A percentile compares a stretch with the other conserved stretches of the same genome.
Evolutionary conservation across 2,797 vertebrate genomes (phyloP).

Genomic region (Sciurus carolinensis): DNA sequence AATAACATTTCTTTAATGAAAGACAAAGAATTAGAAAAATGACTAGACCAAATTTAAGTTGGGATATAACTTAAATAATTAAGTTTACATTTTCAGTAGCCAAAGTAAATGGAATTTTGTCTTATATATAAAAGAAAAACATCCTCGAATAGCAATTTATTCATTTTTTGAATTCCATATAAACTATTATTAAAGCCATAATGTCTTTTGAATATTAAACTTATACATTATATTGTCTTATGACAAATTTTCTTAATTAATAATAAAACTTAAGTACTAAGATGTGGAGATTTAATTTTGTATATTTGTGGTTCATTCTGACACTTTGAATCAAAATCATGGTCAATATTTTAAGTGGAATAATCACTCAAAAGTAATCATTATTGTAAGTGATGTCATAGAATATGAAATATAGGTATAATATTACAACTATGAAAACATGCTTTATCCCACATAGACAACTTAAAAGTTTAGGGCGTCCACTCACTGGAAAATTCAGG

Average conservation of each 20-base stretch:
- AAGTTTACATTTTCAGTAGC: slow-evolving; percentile 57
- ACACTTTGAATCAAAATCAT: slow-evolving; percentile 43
- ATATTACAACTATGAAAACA: background rate
- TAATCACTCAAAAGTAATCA: background rate
- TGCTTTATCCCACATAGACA: background rate
- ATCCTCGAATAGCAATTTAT: background rate
- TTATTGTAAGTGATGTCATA: background rate
- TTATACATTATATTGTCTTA: background rate
- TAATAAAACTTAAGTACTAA: background rate
- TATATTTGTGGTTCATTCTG: slow-evolving; percentile 49
- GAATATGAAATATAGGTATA: background rate
- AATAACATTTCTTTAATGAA: background rate
- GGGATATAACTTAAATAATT: slow-evolving; percentile 8
- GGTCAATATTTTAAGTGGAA: background rate
- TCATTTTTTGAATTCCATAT: background rate
- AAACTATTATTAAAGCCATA: slow-evolving; percentile 29
- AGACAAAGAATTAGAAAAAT: background rate
- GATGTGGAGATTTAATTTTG: background rate
- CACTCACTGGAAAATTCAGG: background rate
- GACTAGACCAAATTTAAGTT: slow-evolving; percentile 13
- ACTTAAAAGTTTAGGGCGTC: background rate
- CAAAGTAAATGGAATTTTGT: slow-evolving; percentile 29
- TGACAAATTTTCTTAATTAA: background rate
- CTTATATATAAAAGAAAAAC: slow-evolving; percentile 51
- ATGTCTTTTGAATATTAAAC: slow-evolving; percentile 25